Conservation (phyloP, 2,113 vertebrate genomes). For the Nesoenas mayeri region DNA sequence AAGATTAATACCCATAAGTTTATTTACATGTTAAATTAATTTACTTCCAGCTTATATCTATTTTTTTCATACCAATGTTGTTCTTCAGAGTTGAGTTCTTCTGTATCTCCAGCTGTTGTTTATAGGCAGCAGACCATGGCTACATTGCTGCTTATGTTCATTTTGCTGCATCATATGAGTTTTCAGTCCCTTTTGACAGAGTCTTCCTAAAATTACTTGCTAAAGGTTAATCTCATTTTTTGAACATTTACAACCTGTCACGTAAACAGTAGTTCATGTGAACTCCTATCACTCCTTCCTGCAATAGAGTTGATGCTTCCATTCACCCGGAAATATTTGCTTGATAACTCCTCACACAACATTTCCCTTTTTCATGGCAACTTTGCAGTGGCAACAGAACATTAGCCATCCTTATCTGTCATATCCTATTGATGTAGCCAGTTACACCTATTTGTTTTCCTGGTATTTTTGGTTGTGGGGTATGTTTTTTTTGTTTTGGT, state of each 20-base stretch:
- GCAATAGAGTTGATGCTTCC: background rate
- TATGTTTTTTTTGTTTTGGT: background rate
- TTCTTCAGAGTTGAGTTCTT: background rate
- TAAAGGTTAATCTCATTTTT: background rate
- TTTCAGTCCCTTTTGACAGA: background rate
- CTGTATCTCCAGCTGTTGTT: background rate
- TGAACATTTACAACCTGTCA: background rate
- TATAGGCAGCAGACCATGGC: background rate
- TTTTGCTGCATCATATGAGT: background rate
- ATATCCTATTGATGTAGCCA: background rate
- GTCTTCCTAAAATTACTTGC: background rate
- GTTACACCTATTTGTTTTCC: background rate
- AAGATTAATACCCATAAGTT: background rate
- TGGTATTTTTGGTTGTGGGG: accelerated
- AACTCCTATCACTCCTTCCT: background rate
- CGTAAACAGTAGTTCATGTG: background rate
- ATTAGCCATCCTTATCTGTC: background rate
- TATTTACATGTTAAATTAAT: background rate
- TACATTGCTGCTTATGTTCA: background rate
- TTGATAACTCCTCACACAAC: background rate
- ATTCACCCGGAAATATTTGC: background rate
- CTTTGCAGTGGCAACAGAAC: background rate
- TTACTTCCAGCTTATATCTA: background rate
- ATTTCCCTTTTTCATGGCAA: background rate
- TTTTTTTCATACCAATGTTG: background rate